Evolutionary conservation across 2,888 invertebrate species (phyloP).

Genomic region (Protodeltote pygarga): DNA sequence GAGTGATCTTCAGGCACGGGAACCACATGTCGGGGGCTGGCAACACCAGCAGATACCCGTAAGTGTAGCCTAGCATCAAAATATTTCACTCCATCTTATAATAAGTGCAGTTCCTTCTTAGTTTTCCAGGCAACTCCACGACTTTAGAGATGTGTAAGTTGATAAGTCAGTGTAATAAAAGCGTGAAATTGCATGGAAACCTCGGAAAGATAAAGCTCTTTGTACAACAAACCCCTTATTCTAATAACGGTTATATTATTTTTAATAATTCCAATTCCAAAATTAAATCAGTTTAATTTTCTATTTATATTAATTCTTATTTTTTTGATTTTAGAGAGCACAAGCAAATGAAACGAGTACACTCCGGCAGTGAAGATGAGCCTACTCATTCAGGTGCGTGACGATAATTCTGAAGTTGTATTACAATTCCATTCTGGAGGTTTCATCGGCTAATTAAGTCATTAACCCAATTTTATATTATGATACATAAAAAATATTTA

Average conservation of each 20-base stretch:
- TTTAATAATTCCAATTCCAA: too few species aligned
- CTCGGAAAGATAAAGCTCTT: slow-evolving; percentile 16
- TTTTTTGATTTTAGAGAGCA: slow-evolving; percentile 89
- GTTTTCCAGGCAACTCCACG: slow-evolving; percentile 42
- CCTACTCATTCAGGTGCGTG: slow-evolving; percentile 91
- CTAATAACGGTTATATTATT: too few species aligned
- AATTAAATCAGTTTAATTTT: too few species aligned
- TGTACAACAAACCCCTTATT: neutral
- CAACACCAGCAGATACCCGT: slow-evolving; percentile 90
- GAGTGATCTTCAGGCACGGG: slow-evolving; percentile 91
- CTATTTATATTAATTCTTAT: neutral
- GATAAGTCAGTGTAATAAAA: slow-evolving; percentile 43
- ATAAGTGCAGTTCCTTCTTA: slow-evolving; percentile 20
- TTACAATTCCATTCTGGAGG: too few species aligned
- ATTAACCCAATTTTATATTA: too few species aligned
- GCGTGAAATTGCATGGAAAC: slow-evolving; percentile 43
- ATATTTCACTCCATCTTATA: too few species aligned
- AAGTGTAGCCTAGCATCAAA: slow-evolving; percentile 73
- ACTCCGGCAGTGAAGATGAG: slow-evolving; percentile 92
- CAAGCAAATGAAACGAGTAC: slow-evolving; percentile 92
- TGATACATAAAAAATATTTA: too few species aligned
- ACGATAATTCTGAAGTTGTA: neutral
- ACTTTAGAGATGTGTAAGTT: slow-evolving; percentile 28
- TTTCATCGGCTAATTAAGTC: too few species aligned
- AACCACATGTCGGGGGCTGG: slow-evolving; percentile 90